Evolutionary conservation across 2,888 invertebrate genomes (phyloP).

Genomic region (Epirrhoe alternata): DNA sequence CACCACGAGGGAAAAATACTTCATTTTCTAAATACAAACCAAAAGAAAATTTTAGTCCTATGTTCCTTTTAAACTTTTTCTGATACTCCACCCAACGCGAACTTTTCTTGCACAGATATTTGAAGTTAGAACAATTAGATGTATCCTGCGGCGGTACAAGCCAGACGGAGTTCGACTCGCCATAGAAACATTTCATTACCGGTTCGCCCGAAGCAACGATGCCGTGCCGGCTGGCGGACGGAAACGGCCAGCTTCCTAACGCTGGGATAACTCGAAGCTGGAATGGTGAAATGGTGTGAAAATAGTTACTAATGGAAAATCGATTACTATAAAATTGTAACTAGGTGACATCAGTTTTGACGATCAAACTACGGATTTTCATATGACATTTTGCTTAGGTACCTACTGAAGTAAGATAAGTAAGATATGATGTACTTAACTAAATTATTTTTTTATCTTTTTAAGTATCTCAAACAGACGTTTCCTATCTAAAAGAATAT

Average conservation of each 20-base stretch:
- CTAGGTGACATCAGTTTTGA: not conserved
- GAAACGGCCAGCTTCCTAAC: slow-evolving; percentile 30
- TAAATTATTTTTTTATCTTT: not conserved
- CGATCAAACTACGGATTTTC: no score
- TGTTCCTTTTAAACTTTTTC: not conserved
- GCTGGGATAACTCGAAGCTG: slow-evolving; percentile 9
- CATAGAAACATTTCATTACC: slow-evolving; percentile 41
- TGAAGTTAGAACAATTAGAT: not conserved
- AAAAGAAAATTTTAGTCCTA: no score
- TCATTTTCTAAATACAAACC: no score
- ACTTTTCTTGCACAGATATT: not conserved
- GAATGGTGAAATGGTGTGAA: slow-evolving; percentile 16
- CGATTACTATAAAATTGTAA: not conserved
- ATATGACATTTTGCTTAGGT: no score
- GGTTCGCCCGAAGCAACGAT: slow-evolving; percentile 20
- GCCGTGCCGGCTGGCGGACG: slow-evolving; percentile 14
- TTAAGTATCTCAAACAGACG: not conserved
- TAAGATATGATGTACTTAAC: no score
- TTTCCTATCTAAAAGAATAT: not conserved
- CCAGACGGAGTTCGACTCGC: slow-evolving; percentile 9
- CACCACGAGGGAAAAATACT: no score
- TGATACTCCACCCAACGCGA: not conserved
- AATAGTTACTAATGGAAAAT: not conserved
- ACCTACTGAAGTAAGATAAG: no score
- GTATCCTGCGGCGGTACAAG: not conserved